phyloP scores from a whole-genome alignment of 2,888 invertebrate species.

The Nymphalis polychloros region DNA sequence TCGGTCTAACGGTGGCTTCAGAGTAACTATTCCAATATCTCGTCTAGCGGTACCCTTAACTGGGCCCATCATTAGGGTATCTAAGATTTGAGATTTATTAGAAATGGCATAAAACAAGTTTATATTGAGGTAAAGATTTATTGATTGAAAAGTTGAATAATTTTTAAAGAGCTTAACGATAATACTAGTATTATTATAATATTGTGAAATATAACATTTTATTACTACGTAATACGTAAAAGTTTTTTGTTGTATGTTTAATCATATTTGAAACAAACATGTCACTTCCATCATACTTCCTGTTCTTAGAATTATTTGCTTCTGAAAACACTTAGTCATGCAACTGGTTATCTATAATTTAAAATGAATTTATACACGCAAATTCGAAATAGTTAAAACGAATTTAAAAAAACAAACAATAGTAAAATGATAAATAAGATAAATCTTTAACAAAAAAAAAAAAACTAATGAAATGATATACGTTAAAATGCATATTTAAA shows the following conservation, averaged over 20 bases:
- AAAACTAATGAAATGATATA: no score
- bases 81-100: background rate
- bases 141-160: no score
- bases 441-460: no score
- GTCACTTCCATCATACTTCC: background rate
- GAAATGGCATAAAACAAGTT: background rate
- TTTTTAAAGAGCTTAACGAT: no score
- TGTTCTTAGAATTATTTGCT: background rate
- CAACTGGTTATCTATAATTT: background rate
- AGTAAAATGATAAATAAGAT: no score
- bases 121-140: no score
- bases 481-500: no score
- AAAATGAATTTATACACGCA: background rate
- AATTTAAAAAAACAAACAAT: no score
- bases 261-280: background rate
- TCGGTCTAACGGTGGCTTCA: conserved; percentile 24
- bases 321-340: background rate
- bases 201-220: no score
- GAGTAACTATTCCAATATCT: conserved; percentile 27
- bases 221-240: no score
- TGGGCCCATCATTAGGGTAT: conserved; percentile 31
- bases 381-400: background rate
- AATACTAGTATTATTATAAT: no score
- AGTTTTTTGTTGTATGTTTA: background rate
- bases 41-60: conserved; percentile 26